phyloP scores from a whole-genome alignment of 37 sponge, comb jelly and placozoan genomes.

The Aphrocallistes beatrix region DNA sequence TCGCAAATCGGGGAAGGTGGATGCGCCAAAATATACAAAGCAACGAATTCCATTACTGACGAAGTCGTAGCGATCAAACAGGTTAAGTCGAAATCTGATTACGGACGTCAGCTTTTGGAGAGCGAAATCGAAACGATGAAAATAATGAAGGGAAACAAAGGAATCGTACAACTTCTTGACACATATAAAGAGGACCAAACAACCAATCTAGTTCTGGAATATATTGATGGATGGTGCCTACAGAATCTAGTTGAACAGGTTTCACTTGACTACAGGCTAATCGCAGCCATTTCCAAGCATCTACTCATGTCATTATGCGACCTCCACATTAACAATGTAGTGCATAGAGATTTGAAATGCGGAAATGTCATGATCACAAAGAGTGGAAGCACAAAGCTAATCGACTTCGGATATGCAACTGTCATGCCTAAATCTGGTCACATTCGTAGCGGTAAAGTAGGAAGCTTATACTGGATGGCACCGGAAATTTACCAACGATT shows the following conservation, averaged over 20 bases:
- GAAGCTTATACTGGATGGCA: constrained; percentile 6
- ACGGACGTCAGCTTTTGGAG: neutral
- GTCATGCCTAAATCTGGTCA: neutral
- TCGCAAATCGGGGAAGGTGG: constrained; percentile 14
- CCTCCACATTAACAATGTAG: neutral
- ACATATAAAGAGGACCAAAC: neutral
- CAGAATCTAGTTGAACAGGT: constrained; percentile 11
- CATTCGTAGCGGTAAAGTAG: neutral
- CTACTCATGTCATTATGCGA: neutral
- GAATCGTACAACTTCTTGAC: neutral
- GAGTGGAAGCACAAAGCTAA: neutral
- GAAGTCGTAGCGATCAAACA: neutral
- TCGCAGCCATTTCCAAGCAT: constrained; percentile 13
- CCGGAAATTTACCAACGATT: neutral
- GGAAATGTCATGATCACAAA: neutral
- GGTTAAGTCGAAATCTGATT: neutral
- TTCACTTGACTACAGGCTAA: neutral
- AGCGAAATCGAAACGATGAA: neutral
- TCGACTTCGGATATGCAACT: constrained; percentile 18
- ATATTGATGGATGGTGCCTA: constrained; percentile 2
- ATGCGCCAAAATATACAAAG: constrained; percentile 11
- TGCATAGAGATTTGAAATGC: neutral
- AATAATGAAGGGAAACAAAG: constrained; percentile 11
- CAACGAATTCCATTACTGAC: neutral
- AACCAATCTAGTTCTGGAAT: neutral